Conservation (phyloP, 1,140 invertebrate species). For the Drosophila bifasciata region DNA sequence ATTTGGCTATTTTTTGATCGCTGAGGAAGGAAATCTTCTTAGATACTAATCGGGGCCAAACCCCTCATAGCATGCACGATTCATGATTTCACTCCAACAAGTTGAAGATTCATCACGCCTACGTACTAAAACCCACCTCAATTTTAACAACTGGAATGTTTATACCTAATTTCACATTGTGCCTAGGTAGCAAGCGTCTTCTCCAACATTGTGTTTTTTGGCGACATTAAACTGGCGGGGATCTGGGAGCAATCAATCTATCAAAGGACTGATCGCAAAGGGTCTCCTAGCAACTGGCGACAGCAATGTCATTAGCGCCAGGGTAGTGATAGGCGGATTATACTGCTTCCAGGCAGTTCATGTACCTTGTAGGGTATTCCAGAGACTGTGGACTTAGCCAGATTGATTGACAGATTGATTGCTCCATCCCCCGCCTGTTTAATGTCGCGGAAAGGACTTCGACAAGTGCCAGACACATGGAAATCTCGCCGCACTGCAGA, state of each 20-base stretch:
- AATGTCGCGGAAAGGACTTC: slow-evolving; percentile 5
- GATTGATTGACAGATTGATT: slow-evolving; percentile 6
- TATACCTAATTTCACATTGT: neutral
- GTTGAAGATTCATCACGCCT: neutral
- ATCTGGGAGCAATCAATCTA: too few relatives aligned
- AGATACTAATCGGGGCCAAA: neutral
- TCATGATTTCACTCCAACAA: neutral
- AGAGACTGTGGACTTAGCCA: too few relatives aligned
- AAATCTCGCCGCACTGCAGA: neutral
- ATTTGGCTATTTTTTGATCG: neutral
- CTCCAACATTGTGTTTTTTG: neutral
- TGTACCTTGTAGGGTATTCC: too few relatives aligned
- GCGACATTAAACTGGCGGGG: too few relatives aligned
- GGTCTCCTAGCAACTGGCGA: too few relatives aligned
- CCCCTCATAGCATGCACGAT: neutral
- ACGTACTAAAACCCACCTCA: slow-evolving; percentile 1
- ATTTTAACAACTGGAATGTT: neutral
- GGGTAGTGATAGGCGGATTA: too few relatives aligned
- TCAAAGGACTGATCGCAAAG: too few relatives aligned
- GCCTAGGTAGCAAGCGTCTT: neutral
- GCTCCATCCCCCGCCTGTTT: slow-evolving; percentile 15
- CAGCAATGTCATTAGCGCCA: too few relatives aligned
- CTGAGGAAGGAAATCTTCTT: neutral
- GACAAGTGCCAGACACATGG: neutral
- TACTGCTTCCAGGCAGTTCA: too few relatives aligned